phyloP scores from a whole-genome alignment of 2,113 vertebrate genomes.

The Raja brachyura region DNA sequence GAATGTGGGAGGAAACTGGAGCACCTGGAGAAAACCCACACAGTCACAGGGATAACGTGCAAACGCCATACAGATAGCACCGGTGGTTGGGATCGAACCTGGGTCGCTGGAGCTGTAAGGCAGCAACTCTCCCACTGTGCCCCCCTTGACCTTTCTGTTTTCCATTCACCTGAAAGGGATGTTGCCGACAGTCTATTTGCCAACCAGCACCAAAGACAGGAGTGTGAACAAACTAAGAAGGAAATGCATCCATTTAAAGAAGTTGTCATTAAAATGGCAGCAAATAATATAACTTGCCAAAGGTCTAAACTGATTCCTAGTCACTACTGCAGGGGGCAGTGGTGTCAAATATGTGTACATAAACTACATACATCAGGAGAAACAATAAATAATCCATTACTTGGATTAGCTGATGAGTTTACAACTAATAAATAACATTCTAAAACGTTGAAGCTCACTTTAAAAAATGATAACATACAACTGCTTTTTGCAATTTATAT shows the following conservation, averaged over 20 bases:
- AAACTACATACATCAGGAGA: not conserved
- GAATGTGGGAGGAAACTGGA: too few relatives aligned
- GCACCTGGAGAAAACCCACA: too few relatives aligned
- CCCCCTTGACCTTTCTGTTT: not conserved
- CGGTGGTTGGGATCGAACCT: too few relatives aligned
- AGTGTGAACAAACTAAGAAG: not conserved
- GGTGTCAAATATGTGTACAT: not conserved
- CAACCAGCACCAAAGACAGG: not conserved
- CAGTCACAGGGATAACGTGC: too few relatives aligned
- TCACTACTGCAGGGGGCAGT: conserved; percentile 1
- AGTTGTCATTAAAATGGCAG: not conserved
- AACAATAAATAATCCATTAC: not conserved
- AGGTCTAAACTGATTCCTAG: not conserved
- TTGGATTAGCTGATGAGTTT: not conserved
- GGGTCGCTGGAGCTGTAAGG: too few relatives aligned
- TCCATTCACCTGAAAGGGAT: not conserved
- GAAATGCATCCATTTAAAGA: not conserved
- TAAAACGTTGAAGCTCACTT: not conserved
- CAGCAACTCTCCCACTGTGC: too few relatives aligned
- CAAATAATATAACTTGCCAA: too few relatives aligned
- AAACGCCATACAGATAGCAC: too few relatives aligned
- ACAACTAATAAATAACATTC: not conserved
- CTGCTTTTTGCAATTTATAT: not conserved
- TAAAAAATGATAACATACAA: not conserved
- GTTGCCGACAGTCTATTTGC: too few relatives aligned